Percentiles rank a stretch among this genome's conserved stretches.
Conservation (phyloP, 2,888 invertebrate genomes). For the Stenodema calcarata region DNA sequence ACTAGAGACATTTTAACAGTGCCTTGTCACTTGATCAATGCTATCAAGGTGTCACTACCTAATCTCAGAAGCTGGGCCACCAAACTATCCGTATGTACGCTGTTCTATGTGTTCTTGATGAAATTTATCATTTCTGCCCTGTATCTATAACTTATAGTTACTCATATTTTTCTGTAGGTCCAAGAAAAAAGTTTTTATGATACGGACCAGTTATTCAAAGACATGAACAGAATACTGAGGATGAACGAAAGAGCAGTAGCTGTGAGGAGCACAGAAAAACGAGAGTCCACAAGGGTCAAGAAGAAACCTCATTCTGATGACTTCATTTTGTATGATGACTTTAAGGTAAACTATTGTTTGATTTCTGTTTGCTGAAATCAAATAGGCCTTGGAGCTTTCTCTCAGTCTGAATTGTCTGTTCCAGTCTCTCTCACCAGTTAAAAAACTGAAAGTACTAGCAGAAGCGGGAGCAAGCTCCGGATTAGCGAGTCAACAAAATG, state of each 20-base stretch:
- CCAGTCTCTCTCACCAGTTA: background rate
- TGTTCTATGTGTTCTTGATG: background rate
- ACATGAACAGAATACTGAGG: slow-evolving; percentile 27
- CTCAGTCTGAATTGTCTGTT: too few species aligned
- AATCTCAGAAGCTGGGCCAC: slow-evolving; percentile 21
- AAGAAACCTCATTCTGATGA: slow-evolving; percentile 31
- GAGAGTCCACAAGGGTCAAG: slow-evolving; percentile 26
- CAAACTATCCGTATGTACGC: slow-evolving; percentile 32
- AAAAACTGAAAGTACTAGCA: background rate
- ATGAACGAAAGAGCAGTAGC: slow-evolving; percentile 17
- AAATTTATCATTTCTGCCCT: background rate
- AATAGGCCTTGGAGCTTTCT: too few species aligned
- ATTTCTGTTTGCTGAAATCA: background rate
- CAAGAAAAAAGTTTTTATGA: slow-evolving; percentile 36
- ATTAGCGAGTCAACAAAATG: background rate
- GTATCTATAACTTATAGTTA: background rate
- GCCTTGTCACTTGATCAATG: slow-evolving; percentile 31
- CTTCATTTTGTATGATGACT: slow-evolving; percentile 34
- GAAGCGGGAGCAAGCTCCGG: background rate
- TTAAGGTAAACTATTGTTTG: background rate
- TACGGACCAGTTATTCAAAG: slow-evolving; percentile 29
- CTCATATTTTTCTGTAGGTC: background rate
- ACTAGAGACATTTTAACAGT: slow-evolving; percentile 12
- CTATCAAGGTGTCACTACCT: slow-evolving; percentile 5
- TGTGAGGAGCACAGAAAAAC: slow-evolving; percentile 17